Evolutionary conservation across 2,113 vertebrate species (phyloP), one percentile per base, ranked within the genome.

Genomic region (Ascaphus truei): DNA sequence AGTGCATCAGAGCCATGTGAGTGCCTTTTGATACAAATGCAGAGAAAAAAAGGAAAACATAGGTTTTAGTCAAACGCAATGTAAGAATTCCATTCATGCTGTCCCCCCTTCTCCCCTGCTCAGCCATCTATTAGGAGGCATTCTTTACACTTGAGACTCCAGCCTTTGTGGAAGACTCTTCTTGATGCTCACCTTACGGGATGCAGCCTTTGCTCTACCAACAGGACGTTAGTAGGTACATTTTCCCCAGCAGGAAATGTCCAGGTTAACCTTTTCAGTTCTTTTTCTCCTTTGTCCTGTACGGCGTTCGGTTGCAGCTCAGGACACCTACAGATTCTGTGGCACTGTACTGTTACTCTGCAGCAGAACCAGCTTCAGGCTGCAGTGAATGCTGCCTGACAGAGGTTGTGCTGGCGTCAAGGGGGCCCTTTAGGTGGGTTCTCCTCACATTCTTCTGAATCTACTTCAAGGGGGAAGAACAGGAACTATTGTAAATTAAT

Each of bases 381-480:
- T 85, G 89, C 89, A 80, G 86, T 75, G 78, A 68, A 73, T 65
- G 80, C 81, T 80, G 81, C 84, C 82, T 77, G 81, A 80, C 78
- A 75, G 75, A 76, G 73, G 63, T 77, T 78, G 76, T 68, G 75
- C 79, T 78, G 78, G 85, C 89, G 85, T 90, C 87, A 86, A 82
- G 86, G 87, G 89, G 88, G 76, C 80, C 86, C 89, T 89, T 85
- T 85, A 91, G 89, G 89, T 89, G 89, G 89, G 89, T 83, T 89
- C 87, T 72, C 77, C 79, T 5, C 79, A 60, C 77, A 58, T 71
- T 48, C 41, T 43, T 58, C 39, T 23, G 10, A 57, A 52, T 39
- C 67, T 45, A 61, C 25, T 58, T 18, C 29, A 37, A 27, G 27
- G 33, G 60, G 18, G 7, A 15, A 23, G 15, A 22, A 47, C n/a